A percentile compares a stretch with the other conserved stretches of the same genome.
Conservation (phyloP, 2,797 vertebrate genomes). For the Falco rusticolus region DNA sequence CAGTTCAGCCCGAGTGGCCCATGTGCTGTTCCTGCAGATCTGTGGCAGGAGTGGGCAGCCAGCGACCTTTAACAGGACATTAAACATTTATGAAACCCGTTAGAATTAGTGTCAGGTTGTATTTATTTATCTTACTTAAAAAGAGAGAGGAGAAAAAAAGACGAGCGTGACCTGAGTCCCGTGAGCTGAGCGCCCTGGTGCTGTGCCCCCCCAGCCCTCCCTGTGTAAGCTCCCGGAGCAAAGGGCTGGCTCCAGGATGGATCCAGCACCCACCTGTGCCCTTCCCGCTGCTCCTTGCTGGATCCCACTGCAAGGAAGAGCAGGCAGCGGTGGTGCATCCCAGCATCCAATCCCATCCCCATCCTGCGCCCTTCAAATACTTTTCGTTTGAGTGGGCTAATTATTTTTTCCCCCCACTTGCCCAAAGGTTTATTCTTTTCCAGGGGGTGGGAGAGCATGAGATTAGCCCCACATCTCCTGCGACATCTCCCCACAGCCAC, state of each 20-base stretch:
- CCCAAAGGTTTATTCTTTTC: background rate
- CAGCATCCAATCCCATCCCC: background rate
- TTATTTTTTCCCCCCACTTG: background rate
- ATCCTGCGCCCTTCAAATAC: background rate
- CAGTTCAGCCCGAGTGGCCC: background rate
- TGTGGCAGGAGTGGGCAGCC: background rate
- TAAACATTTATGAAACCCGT: conserved; percentile 24
- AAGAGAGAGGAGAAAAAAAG: background rate
- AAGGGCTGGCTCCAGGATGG: background rate
- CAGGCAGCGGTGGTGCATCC: background rate
- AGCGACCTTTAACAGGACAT: conserved; percentile 10
- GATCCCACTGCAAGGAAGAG: background rate
- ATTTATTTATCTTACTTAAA: background rate
- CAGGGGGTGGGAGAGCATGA: background rate
- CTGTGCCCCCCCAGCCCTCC: background rate
- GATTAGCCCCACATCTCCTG: background rate
- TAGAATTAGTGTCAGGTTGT: conserved; percentile 36
- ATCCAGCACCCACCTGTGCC: background rate
- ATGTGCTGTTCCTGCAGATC: background rate
- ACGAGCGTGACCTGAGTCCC: rapidly evolving
- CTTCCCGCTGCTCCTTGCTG: background rate
- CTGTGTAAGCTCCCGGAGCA: rapidly evolving
- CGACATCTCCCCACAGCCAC: rapidly evolving
- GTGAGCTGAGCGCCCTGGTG: background rate
- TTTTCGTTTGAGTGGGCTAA: background rate